phyloP scores from a whole-genome alignment of 2,113 vertebrate species.

The Abramis brama region DNA sequence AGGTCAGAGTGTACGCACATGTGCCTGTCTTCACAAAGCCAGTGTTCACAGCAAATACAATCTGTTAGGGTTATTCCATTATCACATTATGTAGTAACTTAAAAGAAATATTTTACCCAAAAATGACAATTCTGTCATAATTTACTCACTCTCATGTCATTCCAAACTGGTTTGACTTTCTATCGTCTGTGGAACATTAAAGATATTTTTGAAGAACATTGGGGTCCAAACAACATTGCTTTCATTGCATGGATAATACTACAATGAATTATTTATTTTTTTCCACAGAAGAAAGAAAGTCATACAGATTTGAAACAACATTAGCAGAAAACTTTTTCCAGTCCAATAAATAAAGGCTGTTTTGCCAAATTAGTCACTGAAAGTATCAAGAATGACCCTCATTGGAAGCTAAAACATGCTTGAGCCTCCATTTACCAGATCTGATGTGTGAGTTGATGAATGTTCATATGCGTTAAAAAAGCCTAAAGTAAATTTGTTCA shows the following conservation, averaged over 20 bases:
- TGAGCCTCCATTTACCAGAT: too few relatives aligned
- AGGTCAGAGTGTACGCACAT: constrained; percentile 23
- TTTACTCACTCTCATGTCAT: neutral
- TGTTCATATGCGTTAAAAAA: too few relatives aligned
- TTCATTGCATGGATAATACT: neutral
- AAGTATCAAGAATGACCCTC: too few relatives aligned
- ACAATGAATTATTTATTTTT: rapidly evolving
- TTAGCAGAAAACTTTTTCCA: neutral
- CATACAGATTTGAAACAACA: neutral
- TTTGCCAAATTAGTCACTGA: neutral
- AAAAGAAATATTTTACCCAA: neutral
- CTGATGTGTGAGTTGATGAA: too few relatives aligned
- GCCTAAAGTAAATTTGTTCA: too few relatives aligned
- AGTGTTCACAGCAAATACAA: neutral
- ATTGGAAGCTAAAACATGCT: too few relatives aligned
- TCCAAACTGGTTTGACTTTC: neutral
- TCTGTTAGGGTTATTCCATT: neutral
- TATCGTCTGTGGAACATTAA: neutral
- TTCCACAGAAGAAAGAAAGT: neutral
- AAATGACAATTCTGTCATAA: neutral
- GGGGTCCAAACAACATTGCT: neutral
- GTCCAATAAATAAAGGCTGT: neutral
- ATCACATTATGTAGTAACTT: neutral
- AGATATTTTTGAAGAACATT: neutral
- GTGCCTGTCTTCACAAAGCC: neutral